Evolutionary conservation across 1,140 invertebrate species (phyloP).

Genomic region (Phthorimaea operculella): DNA sequence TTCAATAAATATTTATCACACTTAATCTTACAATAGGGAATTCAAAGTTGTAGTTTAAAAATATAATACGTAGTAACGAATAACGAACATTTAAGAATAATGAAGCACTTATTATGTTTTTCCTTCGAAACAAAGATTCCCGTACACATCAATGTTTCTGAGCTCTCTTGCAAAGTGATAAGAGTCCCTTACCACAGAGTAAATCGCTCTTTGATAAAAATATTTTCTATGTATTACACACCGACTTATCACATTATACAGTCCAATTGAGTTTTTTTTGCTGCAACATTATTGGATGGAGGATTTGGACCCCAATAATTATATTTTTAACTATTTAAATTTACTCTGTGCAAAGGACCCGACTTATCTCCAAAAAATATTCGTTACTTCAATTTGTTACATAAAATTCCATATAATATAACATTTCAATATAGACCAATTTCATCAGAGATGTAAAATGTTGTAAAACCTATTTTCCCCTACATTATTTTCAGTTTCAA

Average conservation of each 20-base stretch:
- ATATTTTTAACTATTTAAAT: conserved; percentile 33
- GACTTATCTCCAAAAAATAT: conserved; percentile 39
- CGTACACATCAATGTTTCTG: conserved; percentile 63
- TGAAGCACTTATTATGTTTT: conserved; percentile 58
- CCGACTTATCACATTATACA: conserved; percentile 52
- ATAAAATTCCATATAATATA: conserved; percentile 56
- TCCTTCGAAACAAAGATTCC: conserved; percentile 62
- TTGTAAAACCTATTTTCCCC: conserved; percentile 39
- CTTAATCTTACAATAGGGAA: conserved; percentile 41
- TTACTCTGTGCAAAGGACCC: conserved; percentile 49
- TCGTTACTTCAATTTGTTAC: conserved; percentile 40
- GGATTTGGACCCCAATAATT: conserved; percentile 60
- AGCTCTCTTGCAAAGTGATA: conserved; percentile 29
- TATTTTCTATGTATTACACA: conserved; percentile 28
- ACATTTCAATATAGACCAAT: conserved; percentile 57
- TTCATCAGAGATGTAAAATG: conserved; percentile 41
- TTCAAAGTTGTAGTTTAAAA: conserved; percentile 14
- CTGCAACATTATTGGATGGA: conserved; percentile 59
- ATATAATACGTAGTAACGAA: conserved; percentile 8
- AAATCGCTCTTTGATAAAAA: conserved; percentile 32
- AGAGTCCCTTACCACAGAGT: conserved; percentile 46
- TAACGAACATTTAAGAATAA: conserved; percentile 21
- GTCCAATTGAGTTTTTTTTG: conserved; percentile 53
- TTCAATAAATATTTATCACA: conserved; percentile 62
- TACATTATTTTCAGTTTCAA: conserved; percentile 29